phyloP scores from a whole-genome alignment of 1,140 invertebrate genomes.

The Piezodorus guildinii region DNA sequence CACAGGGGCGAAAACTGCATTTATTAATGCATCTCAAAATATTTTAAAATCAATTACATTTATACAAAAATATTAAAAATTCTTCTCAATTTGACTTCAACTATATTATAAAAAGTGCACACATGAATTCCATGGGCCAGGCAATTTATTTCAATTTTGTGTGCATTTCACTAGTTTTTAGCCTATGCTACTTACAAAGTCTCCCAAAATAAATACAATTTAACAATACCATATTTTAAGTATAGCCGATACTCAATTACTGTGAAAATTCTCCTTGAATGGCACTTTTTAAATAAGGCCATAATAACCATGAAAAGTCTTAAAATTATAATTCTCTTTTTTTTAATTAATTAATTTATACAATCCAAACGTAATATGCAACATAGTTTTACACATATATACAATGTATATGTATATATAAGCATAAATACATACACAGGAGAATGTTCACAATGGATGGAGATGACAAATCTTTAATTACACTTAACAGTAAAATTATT shows the following conservation, averaged over 20 bases:
- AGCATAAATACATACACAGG: slow-evolving; percentile 8
- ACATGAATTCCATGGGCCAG: slow-evolving; percentile 24
- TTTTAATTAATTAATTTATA: no score
- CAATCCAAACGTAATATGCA: not conserved
- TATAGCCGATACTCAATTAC: not conserved
- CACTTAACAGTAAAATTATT: not conserved
- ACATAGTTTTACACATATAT: not conserved
- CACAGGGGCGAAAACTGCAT: slow-evolving; percentile 19
- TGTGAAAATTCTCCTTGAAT: slow-evolving; percentile 17
- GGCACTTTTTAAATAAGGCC: not conserved
- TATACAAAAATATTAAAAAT: slow-evolving; percentile 23
- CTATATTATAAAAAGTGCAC: slow-evolving; percentile 21
- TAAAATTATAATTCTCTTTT: not conserved
- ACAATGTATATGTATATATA: not conserved
- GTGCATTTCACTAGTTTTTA: slow-evolving; percentile 15
- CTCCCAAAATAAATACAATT: slow-evolving; percentile 8
- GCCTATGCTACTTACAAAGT: slow-evolving; percentile 11
- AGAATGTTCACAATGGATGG: slow-evolving; percentile 14
- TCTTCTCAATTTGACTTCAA: slow-evolving; percentile 8
- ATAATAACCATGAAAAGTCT: not conserved
- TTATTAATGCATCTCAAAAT: not conserved
- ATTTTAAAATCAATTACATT: slow-evolving; percentile 17
- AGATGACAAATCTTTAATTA: slow-evolving; percentile 1
- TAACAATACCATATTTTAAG: slow-evolving; percentile 3
- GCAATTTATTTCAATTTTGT: slow-evolving; percentile 15